Base-by-base conservation (phyloP, 2,113 vertebrate genomes). In the Tetraodon nigroviridis region DNA sequence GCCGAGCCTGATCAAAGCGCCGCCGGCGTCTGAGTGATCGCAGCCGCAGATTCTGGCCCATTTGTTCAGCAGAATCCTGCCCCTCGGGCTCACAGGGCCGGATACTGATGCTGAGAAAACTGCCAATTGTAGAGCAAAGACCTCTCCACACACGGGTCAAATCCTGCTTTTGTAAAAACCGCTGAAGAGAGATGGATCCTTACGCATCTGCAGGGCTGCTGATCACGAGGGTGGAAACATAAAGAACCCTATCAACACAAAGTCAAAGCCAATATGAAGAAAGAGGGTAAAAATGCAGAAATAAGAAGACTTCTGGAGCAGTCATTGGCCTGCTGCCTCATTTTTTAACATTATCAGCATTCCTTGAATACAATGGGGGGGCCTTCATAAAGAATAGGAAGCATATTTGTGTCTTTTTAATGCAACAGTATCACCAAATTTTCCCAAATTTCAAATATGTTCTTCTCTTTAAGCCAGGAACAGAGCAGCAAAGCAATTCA, bases 1-100 rank as follows among this genome's bases (percentile, higher is more conserved):
- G 89, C 92, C 87, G 87, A 91, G 87, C 87, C 83, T 98, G 96
- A 97, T 98, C 95, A 97, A 98, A 98, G 95, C 86, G 84, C 78
- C 70, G 61, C 69, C 84, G 85, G 87, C 86, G 92, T 90, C 91
- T 92, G 92, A 92, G 85, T 82, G 53, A 90, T 59, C 90, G 83
- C 67, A 81, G 89, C 90, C 89, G 55, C 88, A 88, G 89, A 93
- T 95, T 93, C 87, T 90, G 80, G 79, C 48, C 88, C 90, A 88
- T 96, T 94, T 93, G 91, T 91, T 92, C 78, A 62, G 64, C 85
- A 86, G 89, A 92, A 94, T 90, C 90, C 90, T 87, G 92, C 88
- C 89, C 57, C 61, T 72, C 90, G 15, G 64, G 76, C 79, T 78
- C 42, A 71, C 68, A 81, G 91, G 91, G 92, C 92, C 90, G 90